Percentiles rank a stretch among this genome's conserved stretches.
Conservation (phyloP, 2,113 vertebrate species). For the Microtus montanus region DNA sequence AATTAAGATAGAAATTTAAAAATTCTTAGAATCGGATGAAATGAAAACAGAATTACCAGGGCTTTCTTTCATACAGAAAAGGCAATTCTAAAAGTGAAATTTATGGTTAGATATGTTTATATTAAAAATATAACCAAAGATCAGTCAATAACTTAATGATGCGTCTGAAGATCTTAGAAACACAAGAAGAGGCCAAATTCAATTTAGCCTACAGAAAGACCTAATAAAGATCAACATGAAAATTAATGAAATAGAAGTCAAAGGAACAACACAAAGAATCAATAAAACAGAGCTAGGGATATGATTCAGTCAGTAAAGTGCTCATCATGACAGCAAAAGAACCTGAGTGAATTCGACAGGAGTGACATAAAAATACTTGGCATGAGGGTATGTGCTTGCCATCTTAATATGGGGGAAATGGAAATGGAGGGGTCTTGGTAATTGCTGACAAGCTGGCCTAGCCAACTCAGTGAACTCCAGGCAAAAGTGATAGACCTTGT, state of each 20-base stretch:
- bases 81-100: background rate
- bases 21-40: background rate
- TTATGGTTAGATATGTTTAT: background rate
- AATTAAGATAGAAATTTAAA: background rate
- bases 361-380: background rate
- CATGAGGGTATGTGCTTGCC: background rate
- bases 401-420: background rate
- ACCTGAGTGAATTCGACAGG: background rate
- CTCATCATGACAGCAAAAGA: background rate
- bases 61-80: background rate
- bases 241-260: background rate
- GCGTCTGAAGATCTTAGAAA: background rate
- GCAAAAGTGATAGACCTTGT: background rate
- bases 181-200: background rate
- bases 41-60: background rate
- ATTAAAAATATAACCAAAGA: background rate
- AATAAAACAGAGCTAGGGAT: background rate
- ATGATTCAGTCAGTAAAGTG: background rate
- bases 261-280: background rate
- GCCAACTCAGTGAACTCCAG: background rate
- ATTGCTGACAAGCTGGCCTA: too few relatives aligned
- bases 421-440: background rate
- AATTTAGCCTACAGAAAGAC: background rate
- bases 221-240: background rate
- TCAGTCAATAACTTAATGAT: background rate